Evolutionary conservation across 2,797 vertebrate genomes (phyloP), one percentile per base, ranked within the genome.

Genomic region (Falco columbarius): DNA sequence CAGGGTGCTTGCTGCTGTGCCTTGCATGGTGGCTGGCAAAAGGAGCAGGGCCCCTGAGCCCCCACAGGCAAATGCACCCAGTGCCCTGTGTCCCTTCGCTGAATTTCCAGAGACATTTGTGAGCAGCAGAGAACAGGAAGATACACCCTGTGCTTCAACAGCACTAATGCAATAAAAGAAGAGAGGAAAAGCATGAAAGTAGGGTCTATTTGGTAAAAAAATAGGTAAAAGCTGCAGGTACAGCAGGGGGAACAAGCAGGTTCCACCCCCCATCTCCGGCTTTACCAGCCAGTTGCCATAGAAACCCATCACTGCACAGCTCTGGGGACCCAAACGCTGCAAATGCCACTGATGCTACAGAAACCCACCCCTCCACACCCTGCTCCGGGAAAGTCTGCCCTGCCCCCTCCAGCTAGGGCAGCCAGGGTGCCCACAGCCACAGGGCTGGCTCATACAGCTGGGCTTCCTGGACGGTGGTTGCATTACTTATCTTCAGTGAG

Each of bases 331-430:
- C 89, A 90, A 89, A 91, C 16, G 3, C 72, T n/a, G 56, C 65
- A 76, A 79, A 93, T 86, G 32, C 89, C 80, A 56, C 44, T 11
- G 85, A 40, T 38, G 61, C 51, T 42, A 70, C 89, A 80, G 55
- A 74, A 74, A 80, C 19, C 29, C 86, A 80, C 36, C 74, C 66
- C 75, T 84, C n/a, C 56, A 23, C 11, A 15, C 58, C 0, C 4
- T 49, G 79, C 56, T 55, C 65, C 12, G 82, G 80, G 79, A 81
- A 56, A 63, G 32, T 32, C 85, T 91, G 52, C 44, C 67, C 55
- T 36, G 14, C 51, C 52, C 74, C 55, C 12, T 3, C 8, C 9
- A 1, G 10, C n/a, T 4, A 2, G 0, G 10, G 1, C 21, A 42
- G 6, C 0, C 7, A 1, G 36, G 10, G 54, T 5, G 0, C 5